Base-by-base conservation (phyloP, 2,113 vertebrate species). In the Formicarius rufipectus region DNA sequence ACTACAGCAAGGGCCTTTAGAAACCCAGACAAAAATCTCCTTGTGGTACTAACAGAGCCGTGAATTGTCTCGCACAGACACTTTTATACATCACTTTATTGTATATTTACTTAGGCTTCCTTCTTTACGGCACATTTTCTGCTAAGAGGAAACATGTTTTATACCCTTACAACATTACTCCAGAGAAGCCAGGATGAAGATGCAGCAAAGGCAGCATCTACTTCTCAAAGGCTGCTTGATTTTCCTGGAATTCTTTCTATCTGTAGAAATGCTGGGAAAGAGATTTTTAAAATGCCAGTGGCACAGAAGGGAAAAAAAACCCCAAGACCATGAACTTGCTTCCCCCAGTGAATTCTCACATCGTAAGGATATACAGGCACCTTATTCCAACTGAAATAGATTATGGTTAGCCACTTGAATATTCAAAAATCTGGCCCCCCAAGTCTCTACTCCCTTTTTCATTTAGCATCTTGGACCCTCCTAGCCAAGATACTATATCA, bases 31-130 rank as follows among this genome's bases (percentile, higher is more conserved):
- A 87, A 89, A 96, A 93, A 67, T 80, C 87, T 92, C 76, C 18
- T 77, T 80, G 78, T 47, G 79, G 56, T 92, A 88, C 30, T 94
- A 95, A 91, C 59, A 82, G 45, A 78, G 42, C n/a, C 68, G 44
- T 96, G 84, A 96, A 91, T 86, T 94, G 74, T 69, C 58, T 93
- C 86, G 88, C 85, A 33, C 28, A 76, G 87, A 91, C 88, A 89
- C n/a, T 86, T 96, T 95, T 80, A 92, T 86, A 92, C 73, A 89
- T 87, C 76, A 89, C 77, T 88, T 92, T 89, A 86, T 76, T 90
- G 68, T 66, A 33, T 73, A 96, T 97, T 96, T 96, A 97, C 84
- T 96, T 96, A 79, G 89, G 73, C 42, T 86, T 95, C 82, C 55
- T 71, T 66, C 72, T 91, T 86, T 86, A 93, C 47, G 63, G 58